Conservation (phyloP, 2,797 vertebrate genomes). For the Phrynocephalus guinanensis region DNA sequence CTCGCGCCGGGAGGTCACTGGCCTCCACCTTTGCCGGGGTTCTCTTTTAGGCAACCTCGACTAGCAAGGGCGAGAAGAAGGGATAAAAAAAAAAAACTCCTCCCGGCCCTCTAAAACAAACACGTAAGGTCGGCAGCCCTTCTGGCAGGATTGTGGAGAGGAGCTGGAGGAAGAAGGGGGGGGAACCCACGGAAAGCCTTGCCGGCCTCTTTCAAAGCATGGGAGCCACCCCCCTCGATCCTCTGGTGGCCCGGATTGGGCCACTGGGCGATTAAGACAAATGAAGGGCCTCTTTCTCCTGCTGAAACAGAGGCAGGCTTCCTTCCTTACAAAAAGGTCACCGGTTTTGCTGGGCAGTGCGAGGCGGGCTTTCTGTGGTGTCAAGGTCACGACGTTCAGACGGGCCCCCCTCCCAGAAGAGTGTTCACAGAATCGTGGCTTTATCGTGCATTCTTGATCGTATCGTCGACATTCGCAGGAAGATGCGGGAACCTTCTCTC, state of each 20-base stretch:
- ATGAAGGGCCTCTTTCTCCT: neutral
- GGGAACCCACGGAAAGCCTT: slow-evolving; percentile 20
- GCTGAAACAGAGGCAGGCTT: too few species aligned
- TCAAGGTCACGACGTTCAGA: neutral
- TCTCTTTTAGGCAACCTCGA: slow-evolving; percentile 56
- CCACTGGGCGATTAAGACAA: neutral
- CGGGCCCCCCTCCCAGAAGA: neutral
- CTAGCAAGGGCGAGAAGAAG: slow-evolving; percentile 32
- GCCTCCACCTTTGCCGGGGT: slow-evolving; percentile 51
- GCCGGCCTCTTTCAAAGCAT: slow-evolving; percentile 21
- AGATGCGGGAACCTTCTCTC: neutral
- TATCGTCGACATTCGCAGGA: neutral
- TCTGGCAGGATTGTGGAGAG: rapidly evolving
- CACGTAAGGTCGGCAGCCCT: neutral
- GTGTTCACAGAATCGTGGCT: neutral
- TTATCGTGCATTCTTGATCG: neutral
- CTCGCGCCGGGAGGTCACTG: slow-evolving; percentile 41
- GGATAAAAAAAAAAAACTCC: neutral
- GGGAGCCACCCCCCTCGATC: neutral
- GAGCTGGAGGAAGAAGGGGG: neutral
- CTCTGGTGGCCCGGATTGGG: neutral
- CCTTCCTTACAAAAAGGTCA: neutral
- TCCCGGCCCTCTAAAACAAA: too few species aligned
- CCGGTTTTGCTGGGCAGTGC: too few species aligned
- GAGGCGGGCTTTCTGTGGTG: neutral